Evolutionary conservation across 2,888 invertebrate species (phyloP).

Genomic region (Pegoplata infirma): DNA sequence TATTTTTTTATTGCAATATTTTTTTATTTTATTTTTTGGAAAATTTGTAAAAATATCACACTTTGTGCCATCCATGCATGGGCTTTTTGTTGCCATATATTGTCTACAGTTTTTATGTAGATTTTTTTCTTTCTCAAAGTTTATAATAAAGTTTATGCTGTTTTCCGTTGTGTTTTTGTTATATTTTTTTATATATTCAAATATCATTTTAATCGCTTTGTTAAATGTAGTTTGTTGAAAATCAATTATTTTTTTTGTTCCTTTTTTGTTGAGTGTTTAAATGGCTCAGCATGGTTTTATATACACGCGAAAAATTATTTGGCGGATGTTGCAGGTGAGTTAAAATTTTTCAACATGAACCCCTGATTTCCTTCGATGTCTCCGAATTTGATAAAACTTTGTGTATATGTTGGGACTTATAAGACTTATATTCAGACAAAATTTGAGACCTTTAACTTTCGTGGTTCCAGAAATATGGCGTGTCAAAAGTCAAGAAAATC

Average conservation of each 20-base stretch:
- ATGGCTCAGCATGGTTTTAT: not conserved
- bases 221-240: not conserved
- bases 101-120: not conserved
- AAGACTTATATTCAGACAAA: too few species aligned
- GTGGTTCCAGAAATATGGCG: too few species aligned
- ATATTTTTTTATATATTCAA: not conserved
- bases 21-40: constrained; percentile 25
- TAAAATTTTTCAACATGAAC: too few species aligned
- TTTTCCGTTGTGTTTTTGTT: not conserved
- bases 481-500: too few species aligned
- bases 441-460: too few species aligned
- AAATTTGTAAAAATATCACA: constrained; percentile 16
- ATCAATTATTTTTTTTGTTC: not conserved
- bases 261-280: not conserved
- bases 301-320: too few species aligned
- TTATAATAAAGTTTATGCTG: not conserved
- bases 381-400: too few species aligned
- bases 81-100: not conserved
- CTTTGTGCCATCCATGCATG: constrained; percentile 12
- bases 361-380: too few species aligned
- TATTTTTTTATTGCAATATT: constrained; percentile 35
- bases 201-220: not conserved
- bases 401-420: too few species aligned
- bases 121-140: not conserved
- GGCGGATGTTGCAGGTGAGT: too few species aligned